Percentiles rank a stretch among this genome's conserved stretches.
Conservation (phyloP, 2,888 invertebrate genomes). For the Seladonia tumulorum region DNA sequence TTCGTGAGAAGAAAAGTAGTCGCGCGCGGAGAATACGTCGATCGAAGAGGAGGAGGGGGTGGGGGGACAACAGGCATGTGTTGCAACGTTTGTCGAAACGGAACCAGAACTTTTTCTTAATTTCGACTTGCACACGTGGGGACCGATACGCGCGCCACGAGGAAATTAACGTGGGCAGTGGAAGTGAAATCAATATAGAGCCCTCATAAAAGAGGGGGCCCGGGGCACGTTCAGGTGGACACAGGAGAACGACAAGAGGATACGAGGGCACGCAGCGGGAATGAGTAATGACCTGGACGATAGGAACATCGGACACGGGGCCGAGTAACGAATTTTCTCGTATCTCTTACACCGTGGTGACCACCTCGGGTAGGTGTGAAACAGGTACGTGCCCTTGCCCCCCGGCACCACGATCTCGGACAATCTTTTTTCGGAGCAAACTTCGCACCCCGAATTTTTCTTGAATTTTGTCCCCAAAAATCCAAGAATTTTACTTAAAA, state of each 20-base stretch:
- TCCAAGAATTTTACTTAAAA: not conserved
- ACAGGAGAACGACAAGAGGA: slow-evolving; percentile 8
- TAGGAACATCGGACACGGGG: slow-evolving; percentile 54
- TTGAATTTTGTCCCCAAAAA: not conserved
- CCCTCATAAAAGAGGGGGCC: slow-evolving; percentile 15
- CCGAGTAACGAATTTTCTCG: slow-evolving; percentile 67
- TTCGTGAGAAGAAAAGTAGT: slow-evolving; percentile 19
- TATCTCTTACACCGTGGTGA: slow-evolving; percentile 52
- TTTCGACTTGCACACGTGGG: slow-evolving; percentile 27
- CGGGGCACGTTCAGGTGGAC: not conserved
- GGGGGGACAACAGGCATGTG: not conserved
- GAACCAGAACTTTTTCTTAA: slow-evolving; percentile 29
- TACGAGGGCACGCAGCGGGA: slow-evolving; percentile 46
- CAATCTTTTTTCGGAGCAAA: not conserved
- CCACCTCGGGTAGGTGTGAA: slow-evolving; percentile 41
- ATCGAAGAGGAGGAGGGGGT: not conserved
- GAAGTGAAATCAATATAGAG: slow-evolving; percentile 57
- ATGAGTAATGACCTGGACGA: slow-evolving; percentile 60
- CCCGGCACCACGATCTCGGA: not conserved
- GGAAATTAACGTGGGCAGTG: slow-evolving; percentile 55
- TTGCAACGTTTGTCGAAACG: slow-evolving; percentile 39
- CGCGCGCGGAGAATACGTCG: not conserved
- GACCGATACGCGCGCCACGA: slow-evolving; percentile 1
- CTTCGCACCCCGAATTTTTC: no score
- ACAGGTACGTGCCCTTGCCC: not conserved